These are phyloP conservation scores for Otus scops DNA, from an alignment of 2,797 vertebrate species.

Conservation along the genomic window DNA sequence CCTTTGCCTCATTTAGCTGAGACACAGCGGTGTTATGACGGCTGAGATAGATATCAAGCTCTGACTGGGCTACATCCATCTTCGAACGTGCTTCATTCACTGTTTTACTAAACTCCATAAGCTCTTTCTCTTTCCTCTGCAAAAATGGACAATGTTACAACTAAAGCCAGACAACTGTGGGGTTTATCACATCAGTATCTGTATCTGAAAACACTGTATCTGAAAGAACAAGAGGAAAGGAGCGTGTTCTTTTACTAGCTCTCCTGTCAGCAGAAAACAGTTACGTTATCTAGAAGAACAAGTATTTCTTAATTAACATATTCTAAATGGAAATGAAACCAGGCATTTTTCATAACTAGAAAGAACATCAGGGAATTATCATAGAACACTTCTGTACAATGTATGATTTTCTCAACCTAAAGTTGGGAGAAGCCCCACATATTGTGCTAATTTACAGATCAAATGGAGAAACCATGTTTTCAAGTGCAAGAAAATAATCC, in stretches of 20 bases:
- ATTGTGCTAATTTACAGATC: background rate
- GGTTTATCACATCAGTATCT: background rate
- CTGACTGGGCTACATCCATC: slow-evolving; percentile 89
- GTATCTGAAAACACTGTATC: too few relatives aligned
- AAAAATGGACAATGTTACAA: background rate
- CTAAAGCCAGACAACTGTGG: background rate
- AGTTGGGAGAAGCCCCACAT: background rate
- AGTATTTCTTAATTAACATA: background rate
- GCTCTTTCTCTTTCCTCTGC: slow-evolving; percentile 87
- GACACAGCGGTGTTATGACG: slow-evolving; percentile 86
- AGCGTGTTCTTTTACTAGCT: background rate
- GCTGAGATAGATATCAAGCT: slow-evolving; percentile 93
- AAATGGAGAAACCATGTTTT: background rate
- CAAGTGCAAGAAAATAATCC: background rate
- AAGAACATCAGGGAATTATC: background rate
- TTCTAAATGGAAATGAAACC: background rate
- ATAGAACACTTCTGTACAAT: background rate
- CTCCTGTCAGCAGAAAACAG: background rate
- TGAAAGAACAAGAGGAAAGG: too few relatives aligned
- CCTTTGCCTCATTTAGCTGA: slow-evolving; percentile 84
- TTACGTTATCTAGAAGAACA: background rate
- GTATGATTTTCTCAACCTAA: background rate
- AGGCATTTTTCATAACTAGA: background rate
- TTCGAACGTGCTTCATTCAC: slow-evolving; percentile 90
- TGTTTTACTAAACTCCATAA: slow-evolving; percentile 88